Conservation (phyloP, 1,140 invertebrate species). For the Phthorimaea operculella region DNA sequence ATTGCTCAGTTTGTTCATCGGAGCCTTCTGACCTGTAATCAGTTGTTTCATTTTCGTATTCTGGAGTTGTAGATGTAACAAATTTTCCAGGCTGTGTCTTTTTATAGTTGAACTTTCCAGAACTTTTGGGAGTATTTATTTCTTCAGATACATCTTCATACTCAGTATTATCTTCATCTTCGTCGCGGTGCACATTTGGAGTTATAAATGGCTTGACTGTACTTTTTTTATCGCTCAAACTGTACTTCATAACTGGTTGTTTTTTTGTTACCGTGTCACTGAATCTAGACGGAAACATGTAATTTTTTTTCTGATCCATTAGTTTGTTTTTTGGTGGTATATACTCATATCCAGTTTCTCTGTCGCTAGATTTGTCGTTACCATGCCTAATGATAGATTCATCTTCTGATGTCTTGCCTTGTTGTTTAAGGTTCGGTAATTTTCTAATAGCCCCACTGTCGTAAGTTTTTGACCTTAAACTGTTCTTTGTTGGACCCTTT, state of each 20-base stretch:
- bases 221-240: background rate
- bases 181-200: slow-evolving; percentile 10
- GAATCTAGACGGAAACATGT: background rate
- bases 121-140: background rate
- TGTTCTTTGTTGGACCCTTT: too few species aligned
- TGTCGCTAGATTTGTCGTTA: background rate
- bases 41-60: too few species aligned
- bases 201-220: slow-evolving; percentile 14
- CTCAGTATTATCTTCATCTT: background rate
- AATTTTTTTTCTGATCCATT: background rate
- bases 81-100: too few species aligned
- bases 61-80: too few species aligned
- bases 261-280: background rate
- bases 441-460: too few species aligned
- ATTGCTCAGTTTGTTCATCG: too few species aligned
- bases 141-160: background rate
- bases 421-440: too few species aligned
- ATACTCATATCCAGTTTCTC: slow-evolving; percentile 17
- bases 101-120: too few species aligned
- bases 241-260: background rate
- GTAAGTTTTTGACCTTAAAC: too few species aligned
- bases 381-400: background rate
- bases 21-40: too few species aligned
- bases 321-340: slow-evolving; percentile 14
- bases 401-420: too few species aligned